Conservation (phyloP, 92 coral and sea anemone genomes). For the Chrysogorgia sp. region DNA sequence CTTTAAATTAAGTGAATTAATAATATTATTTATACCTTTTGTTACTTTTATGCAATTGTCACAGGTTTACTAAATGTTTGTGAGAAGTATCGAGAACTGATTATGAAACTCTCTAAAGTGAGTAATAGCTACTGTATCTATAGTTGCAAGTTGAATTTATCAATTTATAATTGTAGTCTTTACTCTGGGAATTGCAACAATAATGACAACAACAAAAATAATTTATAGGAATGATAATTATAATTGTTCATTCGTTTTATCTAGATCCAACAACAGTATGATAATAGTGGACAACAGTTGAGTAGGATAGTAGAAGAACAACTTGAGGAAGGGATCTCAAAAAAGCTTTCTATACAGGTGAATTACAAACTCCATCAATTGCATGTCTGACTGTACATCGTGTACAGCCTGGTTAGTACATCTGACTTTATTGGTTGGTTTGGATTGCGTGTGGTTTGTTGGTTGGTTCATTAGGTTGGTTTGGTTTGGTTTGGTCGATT, state of each 20-base stretch:
- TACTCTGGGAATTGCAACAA: background rate
- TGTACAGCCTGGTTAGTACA: too few species aligned
- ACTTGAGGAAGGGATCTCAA: conserved; percentile 86
- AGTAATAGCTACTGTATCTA: too few species aligned
- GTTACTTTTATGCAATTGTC: too few species aligned
- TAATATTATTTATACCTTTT: too few species aligned
- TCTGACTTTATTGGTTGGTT: background rate
- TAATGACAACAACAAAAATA: background rate
- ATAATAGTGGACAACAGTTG: conserved; percentile 73
- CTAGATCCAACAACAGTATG: conserved; percentile 85
- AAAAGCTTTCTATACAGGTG: conserved; percentile 87
- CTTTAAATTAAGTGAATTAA: too few species aligned
- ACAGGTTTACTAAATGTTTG: conserved; percentile 85
- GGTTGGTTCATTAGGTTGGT: background rate
- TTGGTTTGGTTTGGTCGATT: background rate
- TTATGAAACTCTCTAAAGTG: conserved; percentile 78
- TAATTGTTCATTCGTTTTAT: background rate
- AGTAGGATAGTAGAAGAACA: conserved; percentile 64
- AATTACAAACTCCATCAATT: background rate
- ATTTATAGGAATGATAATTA: background rate
- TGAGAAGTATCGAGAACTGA: conserved; percentile 83
- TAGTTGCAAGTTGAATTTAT: conserved; percentile 10
- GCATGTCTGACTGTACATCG: too few species aligned
- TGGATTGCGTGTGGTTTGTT: background rate
- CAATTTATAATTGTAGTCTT: background rate